A percentile compares a stretch with the other conserved stretches of the same genome.
Conservation (phyloP, 2,888 invertebrate genomes). For the Scotopteryx bipunctaria region DNA sequence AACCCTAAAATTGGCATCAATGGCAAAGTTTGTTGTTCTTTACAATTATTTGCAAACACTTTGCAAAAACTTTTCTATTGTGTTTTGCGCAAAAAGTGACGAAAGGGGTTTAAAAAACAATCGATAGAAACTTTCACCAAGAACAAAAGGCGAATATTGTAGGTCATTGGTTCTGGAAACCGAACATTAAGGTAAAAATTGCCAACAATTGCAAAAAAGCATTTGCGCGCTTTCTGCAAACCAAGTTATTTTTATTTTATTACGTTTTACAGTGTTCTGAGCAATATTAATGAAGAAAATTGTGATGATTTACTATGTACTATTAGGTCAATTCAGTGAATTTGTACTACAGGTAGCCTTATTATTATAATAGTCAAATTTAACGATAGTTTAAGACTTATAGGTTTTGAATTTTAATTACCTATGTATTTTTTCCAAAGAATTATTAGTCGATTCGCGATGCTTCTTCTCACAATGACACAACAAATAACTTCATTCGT, state of each 20-base stretch:
- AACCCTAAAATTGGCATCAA: slow-evolving; percentile 15
- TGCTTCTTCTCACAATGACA: no score
- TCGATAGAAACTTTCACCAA: slow-evolving; percentile 65
- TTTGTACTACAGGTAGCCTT: no score
- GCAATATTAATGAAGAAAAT: no score
- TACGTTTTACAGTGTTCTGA: no score
- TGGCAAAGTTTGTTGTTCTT: slow-evolving; percentile 28
- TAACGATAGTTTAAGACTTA: no score
- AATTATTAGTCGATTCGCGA: no score
- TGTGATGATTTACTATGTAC: no score
- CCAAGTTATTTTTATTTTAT: no score
- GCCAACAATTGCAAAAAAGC: slow-evolving; percentile 26
- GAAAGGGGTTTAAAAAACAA: slow-evolving; percentile 67
- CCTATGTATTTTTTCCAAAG: no score
- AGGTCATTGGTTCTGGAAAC: slow-evolving; percentile 51
- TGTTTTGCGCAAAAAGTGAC: slow-evolving; percentile 51
- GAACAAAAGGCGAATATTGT: slow-evolving; percentile 60
- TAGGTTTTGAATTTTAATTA: no score
- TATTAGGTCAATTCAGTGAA: no score
- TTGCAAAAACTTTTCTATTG: slow-evolving; percentile 25
- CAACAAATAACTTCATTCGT: slow-evolving; percentile 12
- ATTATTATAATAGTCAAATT: no score
- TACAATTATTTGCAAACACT: slow-evolving; percentile 34
- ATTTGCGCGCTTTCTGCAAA: slow-evolving; percentile 8
- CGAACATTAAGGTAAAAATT: slow-evolving; percentile 58